Evolutionary conservation across 1,140 invertebrate genomes (phyloP), one percentile per base, ranked within the genome.

Genomic region (Drosophila tani): DNA sequence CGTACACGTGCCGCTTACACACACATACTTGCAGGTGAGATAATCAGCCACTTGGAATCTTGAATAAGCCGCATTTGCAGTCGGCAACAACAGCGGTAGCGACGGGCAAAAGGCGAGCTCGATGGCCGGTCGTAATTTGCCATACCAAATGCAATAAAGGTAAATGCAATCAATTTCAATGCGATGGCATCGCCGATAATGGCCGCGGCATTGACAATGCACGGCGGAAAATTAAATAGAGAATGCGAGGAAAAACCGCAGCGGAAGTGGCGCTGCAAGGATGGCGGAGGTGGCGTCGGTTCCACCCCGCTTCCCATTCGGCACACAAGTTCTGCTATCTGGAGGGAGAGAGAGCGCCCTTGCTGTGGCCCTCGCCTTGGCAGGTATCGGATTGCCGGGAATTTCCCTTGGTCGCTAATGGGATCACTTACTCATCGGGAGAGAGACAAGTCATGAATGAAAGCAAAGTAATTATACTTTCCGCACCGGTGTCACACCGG

Each of bases 141-240:
- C 51, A 79, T 53, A 53, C 46, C 29, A 47, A 81, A 81, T 82
- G 81, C 85, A 87, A 86, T 87, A 78, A 85, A 79, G 81, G 75
- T 88, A 85, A 90, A 90, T 88, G 85, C 84, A 88, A 90, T 88
- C 85, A 90, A 88, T 88, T 88, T 66, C 78, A 90, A 84, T 84
- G 81, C 55, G 65, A 70, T 76, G 70, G 58, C 62, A 55, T 8
- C 38, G 64, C 27, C 80, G 58, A 62, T 55, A 73, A 74, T 67
- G 47, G 53, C 57, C 45, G 57, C 50, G 78, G 56, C 78, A 68
- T 56, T 75, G 66, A 82, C 70, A 66, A 62, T 76, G 59, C 59
- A 46, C 21, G 27, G 53, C 83, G 84, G 84, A 87, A 87, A 88
- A 87, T 87, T 84, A 87, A 65, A 73, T 71, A 71, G 79, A 80